phyloP scores from a whole-genome alignment of 2,888 invertebrate genomes.

The Zygogramma bicolorata region DNA sequence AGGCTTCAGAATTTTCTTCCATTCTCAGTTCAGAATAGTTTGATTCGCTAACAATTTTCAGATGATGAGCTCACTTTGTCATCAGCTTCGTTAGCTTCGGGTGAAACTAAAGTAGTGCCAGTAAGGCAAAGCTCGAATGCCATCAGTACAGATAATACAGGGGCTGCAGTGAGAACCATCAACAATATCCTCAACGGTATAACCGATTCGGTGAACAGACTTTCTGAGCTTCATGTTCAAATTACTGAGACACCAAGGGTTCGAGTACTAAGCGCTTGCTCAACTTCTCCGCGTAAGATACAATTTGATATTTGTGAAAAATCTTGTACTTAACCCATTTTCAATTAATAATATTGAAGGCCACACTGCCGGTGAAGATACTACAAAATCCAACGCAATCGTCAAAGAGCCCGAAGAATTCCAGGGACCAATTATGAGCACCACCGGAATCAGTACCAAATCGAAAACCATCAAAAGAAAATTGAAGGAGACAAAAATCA shows the following conservation, averaged over 20 bases:
- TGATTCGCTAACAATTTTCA: neutral
- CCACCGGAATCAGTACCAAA: constrained; percentile 20
- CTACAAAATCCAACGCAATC: neutral
- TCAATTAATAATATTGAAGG: neutral
- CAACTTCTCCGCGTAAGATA: constrained; percentile 33
- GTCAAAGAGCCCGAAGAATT: constrained; percentile 8
- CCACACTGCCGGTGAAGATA: neutral
- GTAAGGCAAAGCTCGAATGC: constrained; percentile 56
- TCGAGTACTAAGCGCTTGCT: constrained; percentile 7
- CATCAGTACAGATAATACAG: constrained; percentile 60
- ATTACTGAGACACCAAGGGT: constrained; percentile 47
- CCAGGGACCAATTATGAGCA: neutral
- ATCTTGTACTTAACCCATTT: too few relatives aligned
- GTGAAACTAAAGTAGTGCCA: constrained; percentile 21
- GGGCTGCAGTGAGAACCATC: constrained; percentile 61
- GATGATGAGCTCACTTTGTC: constrained; percentile 30
- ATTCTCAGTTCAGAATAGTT: constrained; percentile 1
- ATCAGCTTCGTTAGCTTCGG: constrained; percentile 20
- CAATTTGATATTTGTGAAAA: neutral
- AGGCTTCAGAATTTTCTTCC: neutral
- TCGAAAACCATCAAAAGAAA: constrained; percentile 32
- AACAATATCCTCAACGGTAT: constrained; percentile 64
- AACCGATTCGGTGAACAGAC: constrained; percentile 62
- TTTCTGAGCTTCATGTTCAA: constrained; percentile 58
- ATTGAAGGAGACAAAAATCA: constrained; percentile 22